phyloP scores from a whole-genome alignment of 1,140 invertebrate species.

The Fopius arisanus region DNA sequence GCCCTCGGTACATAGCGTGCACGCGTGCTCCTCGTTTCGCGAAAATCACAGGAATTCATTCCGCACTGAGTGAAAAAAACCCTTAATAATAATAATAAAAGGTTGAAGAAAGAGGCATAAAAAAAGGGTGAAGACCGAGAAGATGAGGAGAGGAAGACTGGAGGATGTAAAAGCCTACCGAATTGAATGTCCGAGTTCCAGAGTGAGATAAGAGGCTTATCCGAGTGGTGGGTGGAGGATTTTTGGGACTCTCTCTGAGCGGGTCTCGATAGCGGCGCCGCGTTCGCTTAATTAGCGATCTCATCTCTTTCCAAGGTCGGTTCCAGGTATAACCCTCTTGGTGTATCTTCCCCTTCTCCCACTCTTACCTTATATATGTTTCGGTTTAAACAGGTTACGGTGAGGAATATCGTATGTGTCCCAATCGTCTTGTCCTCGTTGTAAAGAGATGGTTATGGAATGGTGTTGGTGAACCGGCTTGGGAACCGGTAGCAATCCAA shows the following conservation, averaged over 20 bases:
- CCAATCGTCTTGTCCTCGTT: not conserved
- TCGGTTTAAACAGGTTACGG: constrained; percentile 6
- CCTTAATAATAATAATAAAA: not conserved
- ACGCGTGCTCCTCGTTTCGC: not conserved
- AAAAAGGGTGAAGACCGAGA: not conserved
- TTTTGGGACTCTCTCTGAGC: not conserved
- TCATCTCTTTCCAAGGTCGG: not conserved
- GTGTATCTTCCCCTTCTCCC: not conserved
- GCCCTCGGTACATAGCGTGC: not conserved
- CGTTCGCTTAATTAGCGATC: constrained; percentile 10
- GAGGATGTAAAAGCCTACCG: not conserved
- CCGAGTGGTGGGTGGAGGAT: not conserved
- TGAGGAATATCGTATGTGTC: constrained; percentile 1
- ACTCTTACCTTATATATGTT: not conserved
- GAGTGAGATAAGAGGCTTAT: constrained; percentile 1
- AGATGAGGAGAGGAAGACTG: not conserved
- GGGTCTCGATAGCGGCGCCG: not conserved
- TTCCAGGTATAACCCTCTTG: not conserved
- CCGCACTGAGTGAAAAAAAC: not conserved
- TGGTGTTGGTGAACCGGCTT: constrained; percentile 21
- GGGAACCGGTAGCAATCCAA: constrained; percentile 18
- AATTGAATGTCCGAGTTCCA: not conserved
- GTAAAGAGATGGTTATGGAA: not conserved
- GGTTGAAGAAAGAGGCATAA: not conserved
- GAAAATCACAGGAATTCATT: not conserved